Evolutionary conservation across 1,140 invertebrate genomes (phyloP), one percentile per base, ranked within the genome.

Genomic region (Sarcophaga bullata): DNA sequence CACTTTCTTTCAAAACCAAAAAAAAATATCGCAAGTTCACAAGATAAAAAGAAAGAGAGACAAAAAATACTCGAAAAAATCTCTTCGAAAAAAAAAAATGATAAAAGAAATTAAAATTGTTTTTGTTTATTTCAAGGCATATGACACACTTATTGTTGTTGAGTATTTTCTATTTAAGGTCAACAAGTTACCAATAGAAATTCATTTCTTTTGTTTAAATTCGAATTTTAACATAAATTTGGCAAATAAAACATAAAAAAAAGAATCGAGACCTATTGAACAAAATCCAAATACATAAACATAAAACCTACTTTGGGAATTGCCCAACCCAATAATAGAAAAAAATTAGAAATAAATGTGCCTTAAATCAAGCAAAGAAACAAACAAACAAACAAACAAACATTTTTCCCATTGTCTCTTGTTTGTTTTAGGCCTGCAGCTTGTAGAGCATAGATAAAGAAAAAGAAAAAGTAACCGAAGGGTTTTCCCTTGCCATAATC

Each of bases 301-400:
- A 68, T 68, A 9, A 3, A 9, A 37, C 13, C 62, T 19, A 68
- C 19, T 68, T 68, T 68, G 62, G 62, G 62, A 68, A n/a, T 68
- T 68, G 62, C 62, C 62, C 62, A 68, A 68, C 62, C 62, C 62
- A 68, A 68, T 19, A 52, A 52, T 52, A 52, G 50, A 13, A 68
- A 68, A 68, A 68, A 68, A 68, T 68, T 68, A 68, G n/a, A 68
- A 68, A 58, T n/a, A 13, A 13, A 58, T 58, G 54, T 58, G 54
- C n/a, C 54, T 58, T n/a, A 58, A 58, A 58, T 58, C 54, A 58
- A 58, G 15, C 13, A 58, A 68, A 68, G 1, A 37, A 37, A 37
- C 25, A 37, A 37, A 37, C 25, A 37, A 58, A 58, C 13, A 58
- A 68, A 68, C 25, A 37, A 37, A 37, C 25, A 37, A 37, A 37